Evolutionary conservation across 2,113 vertebrate species (phyloP).

Genomic region (Zosterops pallidus): DNA sequence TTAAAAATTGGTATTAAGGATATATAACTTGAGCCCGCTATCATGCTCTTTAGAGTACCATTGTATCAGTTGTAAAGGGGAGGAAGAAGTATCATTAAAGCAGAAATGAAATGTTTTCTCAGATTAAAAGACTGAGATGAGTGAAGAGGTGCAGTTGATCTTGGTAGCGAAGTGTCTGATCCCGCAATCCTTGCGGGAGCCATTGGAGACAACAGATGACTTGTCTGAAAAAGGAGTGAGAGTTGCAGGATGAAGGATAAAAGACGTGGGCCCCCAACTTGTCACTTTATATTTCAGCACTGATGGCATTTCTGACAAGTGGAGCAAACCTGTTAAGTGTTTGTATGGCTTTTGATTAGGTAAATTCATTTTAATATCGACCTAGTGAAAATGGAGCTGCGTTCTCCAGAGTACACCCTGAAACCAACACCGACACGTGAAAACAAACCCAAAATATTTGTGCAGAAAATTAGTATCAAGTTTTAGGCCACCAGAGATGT

Average conservation of each 20-base stretch:
- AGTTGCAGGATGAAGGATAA: neutral
- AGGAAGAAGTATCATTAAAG: conserved; percentile 12
- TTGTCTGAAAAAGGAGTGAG: neutral
- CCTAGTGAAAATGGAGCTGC: neutral
- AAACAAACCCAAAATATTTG: conserved; percentile 1
- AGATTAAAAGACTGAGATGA: neutral
- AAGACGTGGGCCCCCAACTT: neutral
- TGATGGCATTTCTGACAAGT: neutral
- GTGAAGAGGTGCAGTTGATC: neutral
- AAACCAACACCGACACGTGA: neutral
- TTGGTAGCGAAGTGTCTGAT: neutral
- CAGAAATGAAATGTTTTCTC: conserved; percentile 31
- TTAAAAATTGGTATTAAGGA: conserved; percentile 67
- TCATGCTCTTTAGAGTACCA: conserved; percentile 33
- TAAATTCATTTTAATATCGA: neutral
- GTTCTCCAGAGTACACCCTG: neutral
- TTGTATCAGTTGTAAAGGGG: conserved; percentile 19
- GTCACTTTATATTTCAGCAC: neutral
- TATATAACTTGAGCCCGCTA: conserved; percentile 38
- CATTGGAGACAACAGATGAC: neutral
- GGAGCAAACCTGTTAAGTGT: neutral
- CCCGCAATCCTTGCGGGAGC: neutral
- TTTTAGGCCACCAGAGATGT: neutral
- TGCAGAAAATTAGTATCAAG: neutral
- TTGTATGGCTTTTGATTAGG: neutral